A percentile compares a stretch with the other conserved stretches of the same genome.
Conservation (phyloP, 2,888 invertebrate species). For the Invenusta paracnida region DNA sequence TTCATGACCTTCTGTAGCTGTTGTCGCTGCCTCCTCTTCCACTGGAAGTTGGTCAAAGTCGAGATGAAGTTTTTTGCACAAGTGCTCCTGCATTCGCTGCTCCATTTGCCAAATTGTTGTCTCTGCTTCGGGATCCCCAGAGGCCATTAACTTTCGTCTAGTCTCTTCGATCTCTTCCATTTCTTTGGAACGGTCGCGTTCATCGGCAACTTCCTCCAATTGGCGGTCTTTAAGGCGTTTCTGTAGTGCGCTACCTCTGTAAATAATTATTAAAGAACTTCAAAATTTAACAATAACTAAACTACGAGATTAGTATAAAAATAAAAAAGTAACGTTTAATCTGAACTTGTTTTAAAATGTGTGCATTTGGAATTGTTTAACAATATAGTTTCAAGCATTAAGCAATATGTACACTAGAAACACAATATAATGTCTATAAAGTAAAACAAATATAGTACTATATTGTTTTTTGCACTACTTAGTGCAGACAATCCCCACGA, state of each 20-base stretch:
- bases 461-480: too few relatives aligned
- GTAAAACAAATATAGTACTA: too few relatives aligned
- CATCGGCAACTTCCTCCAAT: conserved; percentile 85
- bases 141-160: conserved; percentile 67
- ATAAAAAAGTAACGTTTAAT: too few relatives aligned
- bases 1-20: too few relatives aligned
- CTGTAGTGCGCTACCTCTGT: conserved; percentile 77
- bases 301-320: too few relatives aligned
- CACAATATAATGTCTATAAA: too few relatives aligned
- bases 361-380: too few relatives aligned
- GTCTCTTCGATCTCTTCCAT: conserved; percentile 80
- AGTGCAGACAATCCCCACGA: too few relatives aligned
- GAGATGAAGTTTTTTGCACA: conserved; percentile 31
- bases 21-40: neutral
- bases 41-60: conserved; percentile 35
- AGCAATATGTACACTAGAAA: too few relatives aligned
- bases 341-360: too few relatives aligned
- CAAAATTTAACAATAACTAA: too few relatives aligned
- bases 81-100: conserved; percentile 39
- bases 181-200: conserved; percentile 77
- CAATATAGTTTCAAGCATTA: too few relatives aligned
- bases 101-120: conserved; percentile 52
- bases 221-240: conserved; percentile 84
- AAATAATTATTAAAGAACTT: conserved; percentile 37
- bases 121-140: conserved; percentile 63